phyloP scores from a whole-genome alignment of 1,140 invertebrate species.

The Drosophila grimshawi region DNA sequence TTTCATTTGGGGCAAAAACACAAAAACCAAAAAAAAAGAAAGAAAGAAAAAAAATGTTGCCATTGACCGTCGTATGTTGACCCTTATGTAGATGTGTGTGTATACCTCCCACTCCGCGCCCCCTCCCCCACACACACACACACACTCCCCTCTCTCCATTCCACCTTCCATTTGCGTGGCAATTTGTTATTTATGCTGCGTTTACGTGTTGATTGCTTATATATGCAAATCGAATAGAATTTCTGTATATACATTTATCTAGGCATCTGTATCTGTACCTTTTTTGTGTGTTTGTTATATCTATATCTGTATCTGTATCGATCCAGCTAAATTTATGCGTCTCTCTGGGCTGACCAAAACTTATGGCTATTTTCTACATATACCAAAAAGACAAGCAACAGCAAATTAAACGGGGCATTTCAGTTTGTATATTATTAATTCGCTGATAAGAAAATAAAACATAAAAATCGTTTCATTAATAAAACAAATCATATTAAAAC shows the following conservation, averaged over 20 bases:
- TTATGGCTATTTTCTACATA: conserved; percentile 11
- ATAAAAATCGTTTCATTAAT: background rate
- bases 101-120: background rate
- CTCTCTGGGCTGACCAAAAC: conserved; percentile 6
- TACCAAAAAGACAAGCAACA: background rate
- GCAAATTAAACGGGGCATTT: background rate
- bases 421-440: background rate
- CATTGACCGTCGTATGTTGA: conserved; percentile 47
- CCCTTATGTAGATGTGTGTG: conserved; percentile 14
- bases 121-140: background rate
- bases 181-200: conserved; percentile 79
- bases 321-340: conserved; percentile 35
- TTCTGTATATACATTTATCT: conserved; percentile 26
- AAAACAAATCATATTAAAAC: no score
- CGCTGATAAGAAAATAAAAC: background rate
- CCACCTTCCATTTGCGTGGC: conserved; percentile 29
- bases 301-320: conserved; percentile 22
- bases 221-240: conserved; percentile 66
- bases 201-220: conserved; percentile 77
- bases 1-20: conserved; percentile 34
- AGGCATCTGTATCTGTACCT: conserved; percentile 18
- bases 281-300: background rate
- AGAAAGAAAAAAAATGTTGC: conserved; percentile 25
- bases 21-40: background rate
- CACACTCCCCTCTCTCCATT: background rate